Evolutionary conservation across 2,797 vertebrate genomes (phyloP).

Genomic region (Trichosurus vulpecula): DNA sequence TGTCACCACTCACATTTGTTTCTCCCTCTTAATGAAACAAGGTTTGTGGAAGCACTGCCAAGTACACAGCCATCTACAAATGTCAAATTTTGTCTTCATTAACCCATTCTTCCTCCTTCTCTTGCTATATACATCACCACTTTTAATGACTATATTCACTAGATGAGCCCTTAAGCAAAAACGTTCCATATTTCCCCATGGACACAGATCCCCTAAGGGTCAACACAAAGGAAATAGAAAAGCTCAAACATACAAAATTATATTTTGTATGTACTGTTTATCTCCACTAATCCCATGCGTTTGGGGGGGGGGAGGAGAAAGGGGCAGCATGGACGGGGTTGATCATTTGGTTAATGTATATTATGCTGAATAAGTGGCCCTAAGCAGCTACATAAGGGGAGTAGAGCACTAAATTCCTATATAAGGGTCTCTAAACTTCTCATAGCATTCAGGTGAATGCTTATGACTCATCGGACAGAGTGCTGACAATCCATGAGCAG

Average conservation of each 20-base stretch:
- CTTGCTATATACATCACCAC: not conserved
- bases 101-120: not conserved
- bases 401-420: not conserved
- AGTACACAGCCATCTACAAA: not conserved
- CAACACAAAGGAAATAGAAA: not conserved
- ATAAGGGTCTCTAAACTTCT: not conserved
- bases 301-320: not conserved
- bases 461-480: not conserved
- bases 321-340: not conserved
- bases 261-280: not conserved
- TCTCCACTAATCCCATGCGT: not conserved
- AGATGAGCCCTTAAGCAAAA: not conserved
- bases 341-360: not conserved
- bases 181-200: not conserved
- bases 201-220: not conserved
- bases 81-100: not conserved
- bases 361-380: not conserved
- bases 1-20: not conserved
- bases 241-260: not conserved
- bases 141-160: not conserved
- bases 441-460: not conserved
- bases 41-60: slow-evolving; percentile 5
- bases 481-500: not conserved
- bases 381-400: not conserved
- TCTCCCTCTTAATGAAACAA: not conserved